Conservation (phyloP, 2,888 invertebrate species). For the Gryllus longicercus region DNA sequence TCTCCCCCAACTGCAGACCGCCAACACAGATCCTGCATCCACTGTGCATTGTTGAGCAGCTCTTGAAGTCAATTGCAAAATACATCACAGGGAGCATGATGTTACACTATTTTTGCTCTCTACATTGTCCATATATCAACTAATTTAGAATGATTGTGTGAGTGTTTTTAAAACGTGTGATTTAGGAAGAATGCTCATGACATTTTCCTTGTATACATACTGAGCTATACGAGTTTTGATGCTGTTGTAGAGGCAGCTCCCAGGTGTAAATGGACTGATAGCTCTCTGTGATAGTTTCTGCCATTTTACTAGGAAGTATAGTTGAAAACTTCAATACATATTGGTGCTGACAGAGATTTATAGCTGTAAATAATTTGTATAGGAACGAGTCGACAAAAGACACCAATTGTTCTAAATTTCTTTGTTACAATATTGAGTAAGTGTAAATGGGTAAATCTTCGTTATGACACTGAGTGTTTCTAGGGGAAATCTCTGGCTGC, state of each 20-base stretch:
- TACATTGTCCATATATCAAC: slow-evolving; percentile 11
- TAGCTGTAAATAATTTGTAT: slow-evolving; percentile 25
- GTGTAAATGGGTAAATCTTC: background rate
- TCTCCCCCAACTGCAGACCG: no score
- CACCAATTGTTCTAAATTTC: slow-evolving; percentile 31
- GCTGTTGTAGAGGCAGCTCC: slow-evolving; percentile 35
- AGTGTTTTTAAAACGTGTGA: slow-evolving; percentile 5
- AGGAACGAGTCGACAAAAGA: slow-evolving; percentile 26
- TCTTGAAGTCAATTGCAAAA: background rate
- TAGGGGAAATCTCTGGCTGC: background rate
- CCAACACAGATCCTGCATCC: no score
- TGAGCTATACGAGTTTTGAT: slow-evolving; percentile 30
- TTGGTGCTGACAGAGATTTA: slow-evolving; percentile 33
- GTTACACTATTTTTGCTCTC: background rate
- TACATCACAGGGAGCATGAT: background rate
- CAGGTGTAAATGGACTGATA: slow-evolving; percentile 36
- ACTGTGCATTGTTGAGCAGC: background rate
- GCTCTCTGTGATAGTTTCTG: slow-evolving; percentile 36
- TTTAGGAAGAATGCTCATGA: background rate
- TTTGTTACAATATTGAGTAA: slow-evolving; percentile 27
- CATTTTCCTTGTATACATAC: slow-evolving; percentile 26
- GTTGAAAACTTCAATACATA: slow-evolving; percentile 32
- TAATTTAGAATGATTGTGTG: slow-evolving; percentile 31
- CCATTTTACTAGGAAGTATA: slow-evolving; percentile 30
- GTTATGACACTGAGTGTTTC: background rate